Percentiles rank a stretch among this genome's conserved stretches.
These are phyloP conservation scores for Ommatoiulus sabulosus DNA, from an alignment of 2,888 invertebrate genomes.

Conservation along the genomic window DNA sequence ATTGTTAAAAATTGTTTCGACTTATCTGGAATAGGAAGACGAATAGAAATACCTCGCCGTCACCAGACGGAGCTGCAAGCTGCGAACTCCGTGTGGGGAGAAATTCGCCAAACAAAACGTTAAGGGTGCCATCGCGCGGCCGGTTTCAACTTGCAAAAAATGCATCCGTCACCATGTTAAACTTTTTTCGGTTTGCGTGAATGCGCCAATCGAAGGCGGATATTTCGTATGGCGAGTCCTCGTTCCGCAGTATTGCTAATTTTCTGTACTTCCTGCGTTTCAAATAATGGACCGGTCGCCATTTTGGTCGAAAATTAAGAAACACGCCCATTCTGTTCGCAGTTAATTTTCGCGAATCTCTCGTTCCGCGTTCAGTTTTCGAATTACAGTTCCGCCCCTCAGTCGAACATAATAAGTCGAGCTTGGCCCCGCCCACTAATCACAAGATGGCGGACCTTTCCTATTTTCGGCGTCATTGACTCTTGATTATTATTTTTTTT, in stretches of 20 bases:
- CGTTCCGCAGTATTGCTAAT: no score
- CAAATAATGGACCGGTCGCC: background rate
- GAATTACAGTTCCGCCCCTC: background rate
- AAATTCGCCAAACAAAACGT: no score
- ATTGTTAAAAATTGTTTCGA: background rate
- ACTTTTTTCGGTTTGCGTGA: no score
- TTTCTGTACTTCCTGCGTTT: background rate
- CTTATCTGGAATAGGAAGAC: no score
- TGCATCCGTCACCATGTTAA: no score
- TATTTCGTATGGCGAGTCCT: background rate
- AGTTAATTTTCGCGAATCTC: background rate
- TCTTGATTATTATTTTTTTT: background rate
- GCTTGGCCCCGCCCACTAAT: background rate
- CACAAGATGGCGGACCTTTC: conserved; percentile 7
- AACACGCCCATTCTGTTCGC: background rate
- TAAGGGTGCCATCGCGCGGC: no score
- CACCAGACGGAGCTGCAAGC: no score
- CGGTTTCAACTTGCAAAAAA: no score
- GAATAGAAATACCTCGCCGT: no score
- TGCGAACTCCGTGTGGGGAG: no score
- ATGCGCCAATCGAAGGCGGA: background rate
- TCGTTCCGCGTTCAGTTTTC: no score
- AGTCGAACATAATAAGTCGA: background rate
- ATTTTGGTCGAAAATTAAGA: background rate
- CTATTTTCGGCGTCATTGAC: conserved; percentile 1